Evolutionary conservation across 2,888 invertebrate genomes (phyloP), one percentile per base, ranked within the genome.

Genomic region (Argyresthia goedartella): DNA sequence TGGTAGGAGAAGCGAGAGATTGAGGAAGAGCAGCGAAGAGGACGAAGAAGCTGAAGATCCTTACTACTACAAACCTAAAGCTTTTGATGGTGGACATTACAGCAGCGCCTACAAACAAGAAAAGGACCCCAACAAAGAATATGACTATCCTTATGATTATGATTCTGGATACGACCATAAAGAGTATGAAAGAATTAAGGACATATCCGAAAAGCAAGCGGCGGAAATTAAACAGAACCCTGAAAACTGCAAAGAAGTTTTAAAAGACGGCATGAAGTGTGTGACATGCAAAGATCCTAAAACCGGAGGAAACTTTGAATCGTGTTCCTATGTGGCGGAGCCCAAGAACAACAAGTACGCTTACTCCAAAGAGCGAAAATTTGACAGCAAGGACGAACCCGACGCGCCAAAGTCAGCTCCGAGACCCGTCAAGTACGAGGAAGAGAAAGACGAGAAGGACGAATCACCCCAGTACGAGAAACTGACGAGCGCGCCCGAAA

Each of bases 281-380:
- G 89, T 89, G 57, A 87, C 93, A 1, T 95, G 95, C 65, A 90
- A 91, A 59, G 91, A 94, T 65, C 89, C 91, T 1, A 91, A 91
- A 67, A 91, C 91, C 1, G 93, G 93, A 46, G 93, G 92, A 34
- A 91, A 91, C 55, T 94, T 91, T 57, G 95, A 95, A 69, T 92
- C 91, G 11, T 95, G 95, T 67, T 92, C 93, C 0, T 95, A 94
- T 71, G 91, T 92, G 9, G 90, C 91, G 1, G 89, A 91, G 56
- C 93, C 93, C 0, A 89, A 90, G 62, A 92, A 92, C 56, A 91
- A 93, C 67, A 88, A 89, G 66, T 92, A 91, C 66, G 90, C 90
- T 8, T 92, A 90, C 62, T 90, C 89, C 6, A 90, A 89, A 54
- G 90, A 91, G 73, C 88, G 86, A 56, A 90, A 90, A 62, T 91